Conservation (phyloP, 2,797 vertebrate genomes). For the Spheniscus humboldti region DNA sequence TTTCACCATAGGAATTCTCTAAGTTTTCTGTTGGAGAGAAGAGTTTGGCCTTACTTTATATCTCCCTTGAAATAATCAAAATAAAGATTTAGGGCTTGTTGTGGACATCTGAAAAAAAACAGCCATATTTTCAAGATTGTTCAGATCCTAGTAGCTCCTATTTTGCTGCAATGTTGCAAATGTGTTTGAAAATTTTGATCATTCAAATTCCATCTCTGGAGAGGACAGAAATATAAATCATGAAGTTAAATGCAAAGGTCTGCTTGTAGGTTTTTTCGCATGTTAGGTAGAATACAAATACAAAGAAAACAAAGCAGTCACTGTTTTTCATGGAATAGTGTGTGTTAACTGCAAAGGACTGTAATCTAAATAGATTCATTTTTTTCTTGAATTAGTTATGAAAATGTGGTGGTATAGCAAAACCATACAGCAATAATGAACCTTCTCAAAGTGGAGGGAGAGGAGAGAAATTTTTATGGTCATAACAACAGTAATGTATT, state of each 20-base stretch:
- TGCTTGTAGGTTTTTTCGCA: background rate
- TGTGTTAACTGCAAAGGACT: background rate
- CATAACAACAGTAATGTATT: background rate
- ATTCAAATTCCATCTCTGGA: background rate
- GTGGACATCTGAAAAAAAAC: background rate
- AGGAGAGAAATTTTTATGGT: background rate
- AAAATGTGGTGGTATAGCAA: background rate
- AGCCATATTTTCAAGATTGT: background rate
- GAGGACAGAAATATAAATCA: background rate
- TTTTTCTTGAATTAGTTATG: background rate
- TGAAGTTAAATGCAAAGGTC: background rate
- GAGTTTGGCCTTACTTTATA: background rate
- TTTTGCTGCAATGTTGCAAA: background rate
- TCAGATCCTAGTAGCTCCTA: background rate
- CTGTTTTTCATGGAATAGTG: background rate
- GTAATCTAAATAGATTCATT: background rate
- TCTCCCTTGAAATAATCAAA: background rate
- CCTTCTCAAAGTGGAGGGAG: background rate
- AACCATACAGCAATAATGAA: background rate
- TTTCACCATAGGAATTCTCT: background rate
- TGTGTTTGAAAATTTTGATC: background rate
- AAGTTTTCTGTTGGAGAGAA: background rate
- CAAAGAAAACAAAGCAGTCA: background rate
- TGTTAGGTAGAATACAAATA: background rate
- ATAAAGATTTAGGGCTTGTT: background rate